Conservation (phyloP, 2,797 vertebrate species). For the Myotis findleyi region DNA sequence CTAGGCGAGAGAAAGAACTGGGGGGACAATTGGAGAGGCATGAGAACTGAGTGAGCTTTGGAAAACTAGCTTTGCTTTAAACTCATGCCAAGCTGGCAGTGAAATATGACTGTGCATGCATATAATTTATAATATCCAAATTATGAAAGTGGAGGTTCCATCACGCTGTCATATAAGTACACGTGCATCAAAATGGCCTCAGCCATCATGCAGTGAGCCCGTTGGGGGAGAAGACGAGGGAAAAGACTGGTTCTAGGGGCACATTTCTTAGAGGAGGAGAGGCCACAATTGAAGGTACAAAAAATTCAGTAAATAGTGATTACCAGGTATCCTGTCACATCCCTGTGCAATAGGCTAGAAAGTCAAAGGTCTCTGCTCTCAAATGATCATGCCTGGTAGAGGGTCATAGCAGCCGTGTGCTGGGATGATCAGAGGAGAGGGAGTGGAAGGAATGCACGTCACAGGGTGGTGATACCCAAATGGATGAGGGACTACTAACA, state of each 20-base stretch:
- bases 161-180: not conserved
- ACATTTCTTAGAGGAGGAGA: not conserved
- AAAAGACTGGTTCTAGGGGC: not conserved
- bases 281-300: not conserved
- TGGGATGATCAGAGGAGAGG: not conserved
- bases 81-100: not conserved
- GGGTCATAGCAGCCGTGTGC: not conserved
- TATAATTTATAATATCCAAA: not conserved
- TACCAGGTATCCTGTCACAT: not conserved
- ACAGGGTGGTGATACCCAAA: not conserved
- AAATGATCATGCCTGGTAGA: not conserved
- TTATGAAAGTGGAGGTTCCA: not conserved
- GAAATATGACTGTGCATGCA: not conserved
- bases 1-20: not conserved
- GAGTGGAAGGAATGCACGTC: not conserved
- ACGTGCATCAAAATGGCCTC: not conserved
- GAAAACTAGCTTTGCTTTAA: conserved; percentile 2
- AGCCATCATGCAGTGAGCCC: not conserved
- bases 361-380: not conserved
- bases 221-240: not conserved
- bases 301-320: not conserved
- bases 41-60: not conserved
- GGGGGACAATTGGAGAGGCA: not conserved
- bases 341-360: not conserved
- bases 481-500: not conserved